Evolutionary conservation across 2,113 vertebrate genomes (phyloP).

Genomic region (Anarhynchus alexandrinus): DNA sequence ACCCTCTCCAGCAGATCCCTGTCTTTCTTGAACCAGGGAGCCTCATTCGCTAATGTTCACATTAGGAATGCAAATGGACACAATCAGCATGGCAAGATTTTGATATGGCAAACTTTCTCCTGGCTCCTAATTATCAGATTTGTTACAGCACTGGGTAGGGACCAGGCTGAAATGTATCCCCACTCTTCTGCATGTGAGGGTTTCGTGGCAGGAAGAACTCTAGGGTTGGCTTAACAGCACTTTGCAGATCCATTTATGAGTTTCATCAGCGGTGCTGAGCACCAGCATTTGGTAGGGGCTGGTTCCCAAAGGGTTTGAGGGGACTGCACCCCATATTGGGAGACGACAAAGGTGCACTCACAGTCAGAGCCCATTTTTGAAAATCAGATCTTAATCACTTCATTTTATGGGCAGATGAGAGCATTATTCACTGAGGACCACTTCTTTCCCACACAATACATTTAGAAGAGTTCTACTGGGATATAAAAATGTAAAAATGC

Average conservation of each 20-base stretch:
- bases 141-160: background rate
- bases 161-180: background rate
- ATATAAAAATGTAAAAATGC: background rate
- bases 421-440: background rate
- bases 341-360: background rate
- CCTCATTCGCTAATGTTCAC: background rate
- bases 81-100: background rate
- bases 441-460: background rate
- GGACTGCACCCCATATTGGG: no score
- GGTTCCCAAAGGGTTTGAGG: background rate
- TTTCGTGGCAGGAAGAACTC: background rate
- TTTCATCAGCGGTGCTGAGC: background rate
- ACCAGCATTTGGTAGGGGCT: background rate
- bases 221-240: background rate
- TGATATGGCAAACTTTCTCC: background rate
- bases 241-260: background rate
- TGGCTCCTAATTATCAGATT: background rate
- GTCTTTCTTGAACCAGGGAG: no score
- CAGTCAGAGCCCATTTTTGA: background rate
- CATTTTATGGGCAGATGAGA: background rate
- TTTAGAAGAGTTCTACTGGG: background rate
- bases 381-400: background rate
- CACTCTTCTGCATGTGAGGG: fast-evolving
- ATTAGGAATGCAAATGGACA: background rate
- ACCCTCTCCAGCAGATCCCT: no score